phyloP scores from a whole-genome alignment of 2,113 vertebrate genomes.

The Blennius ocellaris region DNA sequence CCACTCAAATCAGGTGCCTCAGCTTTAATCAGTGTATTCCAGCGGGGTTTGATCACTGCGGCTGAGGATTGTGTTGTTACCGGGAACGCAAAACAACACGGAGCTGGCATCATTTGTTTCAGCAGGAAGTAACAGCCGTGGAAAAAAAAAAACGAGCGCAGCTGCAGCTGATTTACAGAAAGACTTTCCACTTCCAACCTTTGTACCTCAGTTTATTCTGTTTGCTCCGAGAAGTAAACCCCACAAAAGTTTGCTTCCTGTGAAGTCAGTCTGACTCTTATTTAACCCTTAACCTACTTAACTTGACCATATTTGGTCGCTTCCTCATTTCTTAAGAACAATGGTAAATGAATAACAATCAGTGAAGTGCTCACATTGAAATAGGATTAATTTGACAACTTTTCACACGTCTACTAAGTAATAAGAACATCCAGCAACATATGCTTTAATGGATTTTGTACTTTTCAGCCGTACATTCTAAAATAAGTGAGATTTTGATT shows the following conservation, averaged over 20 bases:
- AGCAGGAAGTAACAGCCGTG: slow-evolving; percentile 43
- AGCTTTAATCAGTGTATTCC: slow-evolving; percentile 18
- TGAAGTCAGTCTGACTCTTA: too few species aligned
- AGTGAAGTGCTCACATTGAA: too few species aligned
- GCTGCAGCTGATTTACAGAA: slow-evolving; percentile 41
- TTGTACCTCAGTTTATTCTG: slow-evolving; percentile 4
- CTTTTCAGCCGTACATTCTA: too few species aligned
- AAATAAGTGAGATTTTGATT: too few species aligned
- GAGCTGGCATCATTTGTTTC: slow-evolving; percentile 47
- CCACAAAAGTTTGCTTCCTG: not conserved
- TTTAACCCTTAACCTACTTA: too few species aligned
- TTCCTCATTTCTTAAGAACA: too few species aligned
- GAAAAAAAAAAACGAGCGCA: slow-evolving; percentile 13
- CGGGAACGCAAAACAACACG: slow-evolving; percentile 37
- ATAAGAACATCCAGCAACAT: too few species aligned
- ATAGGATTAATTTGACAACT: too few species aligned
- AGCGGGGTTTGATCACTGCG: slow-evolving; percentile 39
- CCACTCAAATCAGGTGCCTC: slow-evolving; percentile 2
- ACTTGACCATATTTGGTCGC: too few species aligned
- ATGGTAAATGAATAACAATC: too few species aligned
- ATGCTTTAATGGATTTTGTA: too few species aligned
- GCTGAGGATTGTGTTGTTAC: slow-evolving; percentile 30
- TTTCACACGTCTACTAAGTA: too few species aligned
- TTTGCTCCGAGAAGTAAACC: not conserved
- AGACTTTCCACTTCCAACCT: slow-evolving; percentile 22